phyloP scores from a whole-genome alignment of 2,113 vertebrate genomes.

The Macaca mulatta region DNA sequence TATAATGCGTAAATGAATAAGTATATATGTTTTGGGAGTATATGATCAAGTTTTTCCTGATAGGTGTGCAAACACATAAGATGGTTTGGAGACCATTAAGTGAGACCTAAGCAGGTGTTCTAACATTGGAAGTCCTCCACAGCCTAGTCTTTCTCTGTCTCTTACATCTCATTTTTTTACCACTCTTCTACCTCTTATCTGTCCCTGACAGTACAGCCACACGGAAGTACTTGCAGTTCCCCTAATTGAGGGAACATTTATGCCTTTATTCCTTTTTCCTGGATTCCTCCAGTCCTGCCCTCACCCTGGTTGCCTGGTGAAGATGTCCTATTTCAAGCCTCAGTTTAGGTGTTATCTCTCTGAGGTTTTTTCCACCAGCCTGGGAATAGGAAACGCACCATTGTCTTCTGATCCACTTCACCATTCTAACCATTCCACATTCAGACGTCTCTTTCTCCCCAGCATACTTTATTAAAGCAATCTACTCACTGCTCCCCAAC shows the following conservation, averaged over 20 bases:
- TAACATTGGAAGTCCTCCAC: not conserved
- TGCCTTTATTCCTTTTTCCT: not conserved
- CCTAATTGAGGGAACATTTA: not conserved
- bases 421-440: not conserved
- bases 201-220: not conserved
- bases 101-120: not conserved
- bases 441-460: not conserved
- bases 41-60: not conserved
- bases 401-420: not conserved
- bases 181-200: not conserved
- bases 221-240: not conserved
- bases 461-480: slow-evolving; percentile 42
- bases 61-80: not conserved
- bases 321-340: not conserved
- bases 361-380: not conserved
- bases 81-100: slow-evolving; percentile 1
- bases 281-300: not conserved
- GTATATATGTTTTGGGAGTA: not conserved
- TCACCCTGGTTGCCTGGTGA: not conserved
- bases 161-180: not conserved
- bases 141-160: not conserved
- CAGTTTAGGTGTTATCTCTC: not conserved
- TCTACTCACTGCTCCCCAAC: not conserved
- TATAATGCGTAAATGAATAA: slow-evolving; percentile 27
- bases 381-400: not conserved